Base-by-base conservation (phyloP, 2,113 vertebrate species). In the Gobiocypris rarus region DNA sequence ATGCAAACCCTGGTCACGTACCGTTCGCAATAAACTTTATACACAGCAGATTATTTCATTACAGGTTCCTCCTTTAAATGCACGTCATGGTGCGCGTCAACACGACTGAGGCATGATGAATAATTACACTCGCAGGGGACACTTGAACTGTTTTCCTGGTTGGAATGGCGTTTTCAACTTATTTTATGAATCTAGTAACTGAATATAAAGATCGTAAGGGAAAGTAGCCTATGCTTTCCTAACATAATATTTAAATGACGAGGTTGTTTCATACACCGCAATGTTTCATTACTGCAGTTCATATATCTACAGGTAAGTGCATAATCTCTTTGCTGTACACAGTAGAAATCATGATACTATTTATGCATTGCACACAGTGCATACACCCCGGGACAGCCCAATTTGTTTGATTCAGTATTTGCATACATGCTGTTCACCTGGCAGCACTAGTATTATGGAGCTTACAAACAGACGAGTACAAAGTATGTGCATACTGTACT, bases 401-500 rank as follows among this genome's bases (percentile, higher is more conserved):
- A 34, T 81, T 67, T 52, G 41, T 81, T 81, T 43, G 19, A 76
- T 69, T 54, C 28, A 70, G 19, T 28, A 45, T 80, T 73, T 70
- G 63, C 67, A 73, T 59, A 52, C 83, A 77, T 8, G 48, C 24
- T 84, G 74, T 48, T 84, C 48, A 77, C 74, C 48, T 54, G 28
- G 52, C 48, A 77, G 74, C 56, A 58, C 59, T 69, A 84, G 67
- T 77, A 38, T 56, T 77, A 38, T 56, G n/a, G 15, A 45, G 26
- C 50, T 61, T 50, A 9, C 58, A 65, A 61, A 75, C 48, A 77
- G 73, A 56, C 83, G 31, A 22, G 14, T 48, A 34, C 79, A 54
- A 75, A 85, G 84, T 86, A 70, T 82, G 52, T 82, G 52, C 86
- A 85, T 75, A 87, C 85, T 88, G 91, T 91, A 90, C 89, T 93